Evolutionary conservation across 1,140 invertebrate species (phyloP).

Genomic region (honey bee (Apis mellifera)): DNA sequence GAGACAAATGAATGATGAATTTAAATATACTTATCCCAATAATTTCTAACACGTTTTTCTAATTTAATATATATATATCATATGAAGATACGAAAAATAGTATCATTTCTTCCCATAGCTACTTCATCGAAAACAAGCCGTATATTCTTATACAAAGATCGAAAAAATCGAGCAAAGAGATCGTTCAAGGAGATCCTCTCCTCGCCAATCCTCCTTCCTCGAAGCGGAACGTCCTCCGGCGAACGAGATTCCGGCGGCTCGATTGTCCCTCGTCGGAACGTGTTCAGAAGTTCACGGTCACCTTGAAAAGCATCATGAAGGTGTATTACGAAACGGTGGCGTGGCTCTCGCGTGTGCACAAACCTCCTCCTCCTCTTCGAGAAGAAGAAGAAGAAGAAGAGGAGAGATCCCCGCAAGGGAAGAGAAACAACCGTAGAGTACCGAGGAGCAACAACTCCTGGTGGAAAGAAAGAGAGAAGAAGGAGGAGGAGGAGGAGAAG

Average conservation of each 20-base stretch:
- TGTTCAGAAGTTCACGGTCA: slow-evolving; percentile 73
- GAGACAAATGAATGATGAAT: too few species aligned
- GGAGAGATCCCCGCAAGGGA: background rate
- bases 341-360: slow-evolving; percentile 54
- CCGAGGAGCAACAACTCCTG: background rate
- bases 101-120: too few species aligned
- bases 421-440: background rate
- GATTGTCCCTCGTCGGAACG: slow-evolving; percentile 27
- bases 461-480: background rate
- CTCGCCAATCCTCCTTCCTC: background rate
- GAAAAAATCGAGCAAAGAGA: background rate
- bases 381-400: background rate
- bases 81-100: too few species aligned
- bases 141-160: background rate
- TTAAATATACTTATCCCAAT: too few species aligned
- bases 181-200: background rate
- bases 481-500: background rate
- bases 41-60: too few species aligned
- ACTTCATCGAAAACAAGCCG: too few species aligned
- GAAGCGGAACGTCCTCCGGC: slow-evolving; percentile 2
- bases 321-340: slow-evolving; percentile 68
- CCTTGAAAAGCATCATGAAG: slow-evolving; percentile 71
- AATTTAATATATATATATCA: too few species aligned
- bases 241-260: background rate
- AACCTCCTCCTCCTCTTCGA: slow-evolving; percentile 2